A percentile compares a stretch with the other conserved stretches of the same genome.
phyloP scores from a whole-genome alignment of 2,888 invertebrate species.

The Flabesymbios commensalis region DNA sequence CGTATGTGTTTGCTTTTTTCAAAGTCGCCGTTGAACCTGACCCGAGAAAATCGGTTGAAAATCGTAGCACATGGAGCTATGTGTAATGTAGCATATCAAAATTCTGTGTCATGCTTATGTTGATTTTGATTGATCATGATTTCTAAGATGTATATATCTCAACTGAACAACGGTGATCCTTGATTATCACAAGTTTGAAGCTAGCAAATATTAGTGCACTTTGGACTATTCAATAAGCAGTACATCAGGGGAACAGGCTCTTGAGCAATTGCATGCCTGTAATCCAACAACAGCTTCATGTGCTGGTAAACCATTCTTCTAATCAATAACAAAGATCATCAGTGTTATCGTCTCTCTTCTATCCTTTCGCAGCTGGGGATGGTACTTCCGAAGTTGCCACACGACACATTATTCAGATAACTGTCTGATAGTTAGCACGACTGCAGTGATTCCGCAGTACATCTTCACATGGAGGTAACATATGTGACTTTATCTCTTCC shows the following conservation, averaged over 20 bases:
- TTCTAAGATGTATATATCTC: too few relatives aligned
- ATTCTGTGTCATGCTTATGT: too few relatives aligned
- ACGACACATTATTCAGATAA: constrained; percentile 20
- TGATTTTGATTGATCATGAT: too few relatives aligned
- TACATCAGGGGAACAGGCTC: not conserved
- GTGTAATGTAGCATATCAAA: too few relatives aligned
- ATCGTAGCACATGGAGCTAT: too few relatives aligned
- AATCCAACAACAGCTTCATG: not conserved
- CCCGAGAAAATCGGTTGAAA: too few relatives aligned
- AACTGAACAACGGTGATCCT: too few relatives aligned
- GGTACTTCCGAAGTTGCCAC: too few relatives aligned
- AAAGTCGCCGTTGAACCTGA: too few relatives aligned
- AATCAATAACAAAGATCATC: not conserved
- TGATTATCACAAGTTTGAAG: not conserved
- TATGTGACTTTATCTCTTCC: constrained; percentile 20
- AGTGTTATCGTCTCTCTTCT: not conserved
- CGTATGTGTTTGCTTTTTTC: too few relatives aligned
- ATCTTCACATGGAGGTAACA: constrained; percentile 27
- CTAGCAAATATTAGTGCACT: constrained; percentile 3
- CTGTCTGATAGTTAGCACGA: constrained; percentile 34
- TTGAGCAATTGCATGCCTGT: not conserved
- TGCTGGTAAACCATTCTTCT: constrained; percentile 1
- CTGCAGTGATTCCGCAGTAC: constrained; percentile 12
- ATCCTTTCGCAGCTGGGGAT: constrained; percentile 8
- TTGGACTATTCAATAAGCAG: not conserved